phyloP scores from a whole-genome alignment of 2,888 invertebrate species.

The Tachina grossa region DNA sequence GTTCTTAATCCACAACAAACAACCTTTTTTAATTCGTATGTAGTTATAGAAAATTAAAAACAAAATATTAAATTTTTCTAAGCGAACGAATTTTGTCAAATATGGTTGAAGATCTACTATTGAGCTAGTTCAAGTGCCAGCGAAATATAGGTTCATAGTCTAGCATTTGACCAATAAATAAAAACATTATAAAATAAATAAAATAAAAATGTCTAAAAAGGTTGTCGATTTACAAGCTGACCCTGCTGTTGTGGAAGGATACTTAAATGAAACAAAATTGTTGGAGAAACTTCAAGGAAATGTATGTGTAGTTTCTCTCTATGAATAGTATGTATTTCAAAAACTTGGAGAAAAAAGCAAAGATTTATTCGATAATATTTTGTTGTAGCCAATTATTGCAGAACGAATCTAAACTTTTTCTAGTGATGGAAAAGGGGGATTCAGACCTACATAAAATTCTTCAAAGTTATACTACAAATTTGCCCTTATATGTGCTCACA shows the following conservation, averaged over 20 bases:
- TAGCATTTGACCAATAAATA: neutral
- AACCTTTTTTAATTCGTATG: too few species aligned
- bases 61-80: too few species aligned
- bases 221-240: constrained; percentile 91
- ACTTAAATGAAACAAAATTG: constrained; percentile 94
- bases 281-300: constrained; percentile 91
- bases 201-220: constrained; percentile 84
- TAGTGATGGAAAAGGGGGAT: constrained; percentile 97
- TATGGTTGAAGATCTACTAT: too few species aligned
- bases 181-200: neutral
- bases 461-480: constrained; percentile 84
- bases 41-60: too few species aligned
- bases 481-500: constrained; percentile 90
- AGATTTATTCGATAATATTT: constrained; percentile 51
- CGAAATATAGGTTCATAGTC: too few species aligned
- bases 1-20: too few species aligned
- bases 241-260: constrained; percentile 88
- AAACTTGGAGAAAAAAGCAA: neutral
- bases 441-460: constrained; percentile 92
- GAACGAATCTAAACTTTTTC: constrained; percentile 87
- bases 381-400: constrained; percentile 88
- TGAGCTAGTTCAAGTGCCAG: too few species aligned
- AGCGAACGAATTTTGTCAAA: too few species aligned
- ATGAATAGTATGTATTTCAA: constrained; percentile 89
- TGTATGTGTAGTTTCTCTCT: constrained; percentile 91